A percentile compares a stretch with the other conserved stretches of the same genome.
Conservation (phyloP, 2,113 vertebrate genomes). For the Chloebia gouldiae region DNA sequence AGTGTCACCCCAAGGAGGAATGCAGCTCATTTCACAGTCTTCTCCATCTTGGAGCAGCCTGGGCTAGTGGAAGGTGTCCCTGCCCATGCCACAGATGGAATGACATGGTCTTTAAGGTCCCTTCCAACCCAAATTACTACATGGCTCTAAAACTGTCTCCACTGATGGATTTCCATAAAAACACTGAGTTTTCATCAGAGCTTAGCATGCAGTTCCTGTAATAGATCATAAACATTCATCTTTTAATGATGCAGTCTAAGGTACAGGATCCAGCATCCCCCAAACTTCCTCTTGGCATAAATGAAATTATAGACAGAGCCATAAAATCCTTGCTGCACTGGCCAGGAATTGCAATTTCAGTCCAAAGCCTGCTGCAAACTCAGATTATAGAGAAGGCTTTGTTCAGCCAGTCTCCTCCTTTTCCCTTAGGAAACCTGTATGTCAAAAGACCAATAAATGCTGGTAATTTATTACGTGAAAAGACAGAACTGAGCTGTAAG, state of each 20-base stretch:
- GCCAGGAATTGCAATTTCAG: not conserved
- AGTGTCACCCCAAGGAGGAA: not conserved
- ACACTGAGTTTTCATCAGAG: not conserved
- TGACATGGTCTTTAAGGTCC: not conserved
- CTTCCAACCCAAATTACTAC: not conserved
- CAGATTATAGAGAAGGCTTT: conserved; percentile 18
- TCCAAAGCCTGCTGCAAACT: not conserved
- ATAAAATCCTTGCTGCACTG: not conserved
- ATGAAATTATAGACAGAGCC: not conserved
- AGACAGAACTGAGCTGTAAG: not conserved
- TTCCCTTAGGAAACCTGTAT: not conserved
- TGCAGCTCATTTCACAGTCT: not conserved
- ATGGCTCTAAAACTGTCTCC: not conserved
- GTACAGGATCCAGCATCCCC: not conserved
- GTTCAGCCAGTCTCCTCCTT: conserved; percentile 2
- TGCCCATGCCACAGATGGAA: not conserved
- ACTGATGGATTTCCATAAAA: not conserved
- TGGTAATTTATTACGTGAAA: conserved; percentile 9
- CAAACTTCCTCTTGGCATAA: not conserved
- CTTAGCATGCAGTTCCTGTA: not conserved
- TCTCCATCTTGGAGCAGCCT: not conserved
- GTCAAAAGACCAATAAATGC: conserved; percentile 36
- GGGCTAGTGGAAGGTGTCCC: not conserved
- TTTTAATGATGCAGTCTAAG: not conserved
- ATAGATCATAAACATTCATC: not conserved